These are phyloP conservation scores for Actinemys pallida DNA, from an alignment of 2,113 vertebrate genomes.

Conservation along the genomic window DNA sequence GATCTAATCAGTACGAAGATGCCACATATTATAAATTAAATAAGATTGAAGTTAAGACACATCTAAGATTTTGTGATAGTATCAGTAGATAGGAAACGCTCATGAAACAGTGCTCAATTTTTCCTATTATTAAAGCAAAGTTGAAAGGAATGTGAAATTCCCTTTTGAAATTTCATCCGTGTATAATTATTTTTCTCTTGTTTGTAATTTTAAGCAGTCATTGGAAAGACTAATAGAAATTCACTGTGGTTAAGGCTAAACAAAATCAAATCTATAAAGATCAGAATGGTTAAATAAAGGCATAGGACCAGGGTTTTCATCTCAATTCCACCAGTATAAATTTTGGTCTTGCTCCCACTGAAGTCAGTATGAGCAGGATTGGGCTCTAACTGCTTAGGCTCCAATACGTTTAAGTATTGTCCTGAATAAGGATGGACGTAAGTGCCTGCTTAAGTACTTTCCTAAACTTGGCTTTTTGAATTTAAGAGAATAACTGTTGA, in stretches of 20 bases:
- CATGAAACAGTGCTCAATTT: background rate
- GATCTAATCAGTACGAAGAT: background rate
- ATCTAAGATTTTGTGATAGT: background rate
- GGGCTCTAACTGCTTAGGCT: background rate
- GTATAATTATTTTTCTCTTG: background rate
- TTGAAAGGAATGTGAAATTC: background rate
- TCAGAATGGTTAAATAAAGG: background rate
- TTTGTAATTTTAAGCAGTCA: background rate
- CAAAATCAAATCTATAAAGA: background rate
- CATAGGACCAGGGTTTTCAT: background rate
- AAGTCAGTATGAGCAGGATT: background rate
- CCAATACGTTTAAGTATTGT: background rate
- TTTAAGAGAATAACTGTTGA: background rate
- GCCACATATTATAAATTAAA: background rate
- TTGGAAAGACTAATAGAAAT: background rate
- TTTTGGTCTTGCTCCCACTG: background rate
- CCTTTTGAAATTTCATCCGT: background rate
- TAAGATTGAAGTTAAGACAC: background rate
- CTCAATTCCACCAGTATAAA: background rate
- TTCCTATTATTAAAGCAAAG: no score
- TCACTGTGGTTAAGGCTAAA: background rate
- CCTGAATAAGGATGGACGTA: background rate
- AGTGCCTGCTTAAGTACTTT: background rate
- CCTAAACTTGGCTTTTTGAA: background rate
- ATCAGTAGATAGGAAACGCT: background rate